phyloP scores from a whole-genome alignment of 2,888 invertebrate species.

The Microctonus brassicae region DNA sequence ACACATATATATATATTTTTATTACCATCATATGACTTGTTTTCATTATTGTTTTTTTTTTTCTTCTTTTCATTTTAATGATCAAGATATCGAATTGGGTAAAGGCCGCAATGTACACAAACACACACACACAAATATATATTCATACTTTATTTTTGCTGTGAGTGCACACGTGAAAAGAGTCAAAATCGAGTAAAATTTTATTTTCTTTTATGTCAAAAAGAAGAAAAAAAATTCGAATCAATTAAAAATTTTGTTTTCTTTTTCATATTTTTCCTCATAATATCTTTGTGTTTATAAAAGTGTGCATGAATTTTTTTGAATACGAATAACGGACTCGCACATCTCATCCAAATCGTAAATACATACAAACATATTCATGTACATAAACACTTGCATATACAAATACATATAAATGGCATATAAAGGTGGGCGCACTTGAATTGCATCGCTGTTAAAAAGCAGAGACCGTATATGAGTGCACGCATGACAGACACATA shows the following conservation, averaged over 20 bases:
- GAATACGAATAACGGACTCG: slow-evolving; percentile 3
- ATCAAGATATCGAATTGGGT: not conserved
- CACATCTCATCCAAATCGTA: not conserved
- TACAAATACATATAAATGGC: not conserved
- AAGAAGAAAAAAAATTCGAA: too few relatives aligned
- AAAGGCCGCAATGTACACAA: not conserved
- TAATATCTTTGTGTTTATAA: not conserved
- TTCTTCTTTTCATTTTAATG: not conserved
- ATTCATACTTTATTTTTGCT: too few relatives aligned
- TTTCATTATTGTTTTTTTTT: not conserved
- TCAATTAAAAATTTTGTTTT: too few relatives aligned
- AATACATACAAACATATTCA: not conserved
- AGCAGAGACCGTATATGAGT: too few relatives aligned
- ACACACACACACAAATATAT: too few relatives aligned
- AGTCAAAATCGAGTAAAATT: too few relatives aligned
- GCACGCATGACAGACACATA: too few relatives aligned
- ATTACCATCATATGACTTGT: not conserved
- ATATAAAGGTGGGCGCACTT: not conserved
- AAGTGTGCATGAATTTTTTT: not conserved
- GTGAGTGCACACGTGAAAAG: not conserved
- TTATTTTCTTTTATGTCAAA: too few relatives aligned
- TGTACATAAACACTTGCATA: not conserved
- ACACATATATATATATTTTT: not conserved
- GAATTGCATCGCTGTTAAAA: not conserved
- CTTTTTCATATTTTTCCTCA: too few relatives aligned